Percentiles rank a stretch among this genome's conserved stretches.
Conservation (phyloP, 1,140 invertebrate species). For the Cherax destructor region DNA sequence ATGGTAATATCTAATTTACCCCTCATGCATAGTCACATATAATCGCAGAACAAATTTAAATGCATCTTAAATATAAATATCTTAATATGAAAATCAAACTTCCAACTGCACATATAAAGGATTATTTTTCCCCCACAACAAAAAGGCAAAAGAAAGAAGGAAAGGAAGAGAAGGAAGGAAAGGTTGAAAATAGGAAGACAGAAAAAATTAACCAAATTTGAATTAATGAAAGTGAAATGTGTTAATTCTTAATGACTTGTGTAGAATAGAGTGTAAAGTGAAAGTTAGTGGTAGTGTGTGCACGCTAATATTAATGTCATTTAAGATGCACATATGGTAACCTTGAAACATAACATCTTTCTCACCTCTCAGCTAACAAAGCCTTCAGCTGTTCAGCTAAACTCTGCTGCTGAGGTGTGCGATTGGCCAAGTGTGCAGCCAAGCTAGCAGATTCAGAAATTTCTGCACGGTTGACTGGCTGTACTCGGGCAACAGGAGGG, state of each 20-base stretch:
- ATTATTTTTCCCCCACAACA: no score
- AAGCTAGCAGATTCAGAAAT: constrained; percentile 40
- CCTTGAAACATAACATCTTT: not conserved
- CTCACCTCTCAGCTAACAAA: constrained; percentile 67
- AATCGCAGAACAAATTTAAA: no score
- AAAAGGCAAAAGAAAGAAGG: no score
- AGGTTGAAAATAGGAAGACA: no score
- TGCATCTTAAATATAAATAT: no score
- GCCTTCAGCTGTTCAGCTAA: constrained; percentile 67
- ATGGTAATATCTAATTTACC: no score
- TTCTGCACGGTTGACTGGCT: constrained; percentile 64
- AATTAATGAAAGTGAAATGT: not conserved
- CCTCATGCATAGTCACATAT: no score
- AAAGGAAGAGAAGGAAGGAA: no score
- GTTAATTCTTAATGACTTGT: not conserved
- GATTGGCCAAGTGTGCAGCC: constrained; percentile 53
- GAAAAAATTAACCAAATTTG: no score
- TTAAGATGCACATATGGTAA: not conserved
- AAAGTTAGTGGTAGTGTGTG: not conserved
- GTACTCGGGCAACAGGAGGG: constrained; percentile 65
- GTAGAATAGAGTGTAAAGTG: not conserved
- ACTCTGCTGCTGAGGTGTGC: constrained; percentile 66
- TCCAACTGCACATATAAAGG: no score
- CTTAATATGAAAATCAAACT: no score
- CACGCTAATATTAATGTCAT: not conserved